phyloP scores from a whole-genome alignment of 2,888 invertebrate genomes.

The Arge pagana region DNA sequence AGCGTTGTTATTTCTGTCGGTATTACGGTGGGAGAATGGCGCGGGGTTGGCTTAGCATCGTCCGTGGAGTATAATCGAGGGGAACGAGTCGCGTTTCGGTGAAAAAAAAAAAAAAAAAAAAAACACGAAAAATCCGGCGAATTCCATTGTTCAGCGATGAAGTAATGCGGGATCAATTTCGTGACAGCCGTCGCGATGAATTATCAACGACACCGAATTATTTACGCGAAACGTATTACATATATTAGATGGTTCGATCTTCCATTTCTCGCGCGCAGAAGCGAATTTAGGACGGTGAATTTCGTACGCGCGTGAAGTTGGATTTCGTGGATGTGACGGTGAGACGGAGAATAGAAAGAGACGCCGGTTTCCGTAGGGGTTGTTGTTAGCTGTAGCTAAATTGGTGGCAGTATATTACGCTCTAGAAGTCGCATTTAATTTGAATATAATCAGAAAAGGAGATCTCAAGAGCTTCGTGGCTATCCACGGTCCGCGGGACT shows the following conservation, averaged over 20 bases:
- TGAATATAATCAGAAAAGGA: constrained; percentile 57
- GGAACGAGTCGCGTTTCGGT: no score
- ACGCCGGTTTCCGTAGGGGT: constrained; percentile 32
- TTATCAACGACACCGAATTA: background rate
- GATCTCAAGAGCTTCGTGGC: constrained; percentile 50
- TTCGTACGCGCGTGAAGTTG: constrained; percentile 13
- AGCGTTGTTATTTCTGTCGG: constrained; percentile 46
- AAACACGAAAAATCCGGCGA: background rate
- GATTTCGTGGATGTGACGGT: constrained; percentile 21
- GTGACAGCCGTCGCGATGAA: background rate
- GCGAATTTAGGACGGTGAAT: constrained; percentile 1
- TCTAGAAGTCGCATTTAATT: constrained; percentile 57
- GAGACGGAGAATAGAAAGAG: constrained; percentile 46
- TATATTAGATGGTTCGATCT: no score
- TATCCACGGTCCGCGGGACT: constrained; percentile 48
- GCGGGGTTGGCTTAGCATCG: background rate
- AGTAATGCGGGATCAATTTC: background rate
- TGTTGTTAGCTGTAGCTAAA: constrained; percentile 55
- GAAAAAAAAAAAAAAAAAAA: background rate
- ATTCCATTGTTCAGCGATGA: background rate
- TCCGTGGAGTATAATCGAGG: no score
- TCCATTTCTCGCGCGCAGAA: no score
- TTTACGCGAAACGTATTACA: no score
- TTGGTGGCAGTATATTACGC: constrained; percentile 58
- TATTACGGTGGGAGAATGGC: constrained; percentile 36